These are phyloP conservation scores for Belonocnema kinseyi DNA, from an alignment of 1,140 invertebrate genomes.

Conservation along the genomic window DNA sequence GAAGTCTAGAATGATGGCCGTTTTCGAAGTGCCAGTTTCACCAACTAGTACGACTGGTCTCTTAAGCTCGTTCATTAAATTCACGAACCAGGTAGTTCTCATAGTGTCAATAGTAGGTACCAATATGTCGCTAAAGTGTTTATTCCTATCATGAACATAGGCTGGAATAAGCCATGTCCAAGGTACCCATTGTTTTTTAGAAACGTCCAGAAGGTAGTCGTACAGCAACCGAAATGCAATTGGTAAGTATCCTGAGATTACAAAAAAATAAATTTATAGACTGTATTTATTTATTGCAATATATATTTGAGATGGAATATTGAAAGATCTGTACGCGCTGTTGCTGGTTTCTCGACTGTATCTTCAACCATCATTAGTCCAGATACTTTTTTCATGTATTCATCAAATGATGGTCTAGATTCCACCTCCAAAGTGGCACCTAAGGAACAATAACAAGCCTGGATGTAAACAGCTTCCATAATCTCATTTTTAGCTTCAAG, in stretches of 20 bases:
- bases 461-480: constrained; percentile 70
- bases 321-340: constrained; percentile 74
- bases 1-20: constrained; percentile 90
- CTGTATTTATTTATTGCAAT: not conserved
- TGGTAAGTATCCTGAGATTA: constrained; percentile 80
- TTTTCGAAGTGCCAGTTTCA: constrained; percentile 94
- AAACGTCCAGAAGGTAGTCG: constrained; percentile 87
- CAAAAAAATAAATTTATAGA: constrained; percentile 16
- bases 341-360: constrained; percentile 79
- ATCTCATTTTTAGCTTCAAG: constrained; percentile 52
- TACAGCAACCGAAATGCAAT: constrained; percentile 81
- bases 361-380: constrained; percentile 83
- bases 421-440: constrained; percentile 86
- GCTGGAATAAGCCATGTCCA: constrained; percentile 87
- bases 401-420: constrained; percentile 84
- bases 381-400: constrained; percentile 85
- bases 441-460: constrained; percentile 88
- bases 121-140: constrained; percentile 88
- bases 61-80: constrained; percentile 86
- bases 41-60: constrained; percentile 89
- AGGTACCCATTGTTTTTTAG: constrained; percentile 86
- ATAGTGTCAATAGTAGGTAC: constrained; percentile 93
- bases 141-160: constrained; percentile 83
- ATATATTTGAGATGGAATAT: not conserved
- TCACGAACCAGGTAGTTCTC: constrained; percentile 85